These are phyloP conservation scores for Altica lythri DNA, from an alignment of 2,888 invertebrate species.

Conservation along the genomic window DNA sequence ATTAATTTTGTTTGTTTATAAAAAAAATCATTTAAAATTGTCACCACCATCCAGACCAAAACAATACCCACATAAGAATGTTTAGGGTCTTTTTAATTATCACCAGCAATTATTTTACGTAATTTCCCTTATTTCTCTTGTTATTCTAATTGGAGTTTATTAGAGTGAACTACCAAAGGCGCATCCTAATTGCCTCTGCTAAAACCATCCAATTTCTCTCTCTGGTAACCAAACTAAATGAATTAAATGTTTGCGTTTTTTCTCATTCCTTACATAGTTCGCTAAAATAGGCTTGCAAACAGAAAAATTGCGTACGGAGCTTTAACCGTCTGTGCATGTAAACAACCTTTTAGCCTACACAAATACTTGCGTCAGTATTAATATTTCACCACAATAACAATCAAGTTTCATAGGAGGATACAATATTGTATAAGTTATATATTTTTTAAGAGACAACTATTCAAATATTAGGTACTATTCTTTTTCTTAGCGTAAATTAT, in stretches of 20 bases:
- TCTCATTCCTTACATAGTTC: background rate
- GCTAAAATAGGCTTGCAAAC: conserved; percentile 5
- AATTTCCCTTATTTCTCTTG: conserved; percentile 1
- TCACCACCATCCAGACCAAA: no score
- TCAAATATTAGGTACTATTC: no score
- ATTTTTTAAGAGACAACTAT: no score
- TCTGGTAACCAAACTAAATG: conserved; percentile 14
- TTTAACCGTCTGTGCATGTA: background rate
- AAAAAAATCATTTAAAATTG: no score
- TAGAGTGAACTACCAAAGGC: conserved; percentile 6
- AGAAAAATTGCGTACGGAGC: conserved; percentile 14
- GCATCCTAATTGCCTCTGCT: conserved; percentile 16
- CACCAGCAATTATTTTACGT: conserved; percentile 5
- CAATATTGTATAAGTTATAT: no score
- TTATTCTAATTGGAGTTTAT: conserved; percentile 5
- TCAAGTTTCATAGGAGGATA: no score
- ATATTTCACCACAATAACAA: no score
- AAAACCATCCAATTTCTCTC: conserved; percentile 17
- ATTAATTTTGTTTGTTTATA: no score
- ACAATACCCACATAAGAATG: no score
- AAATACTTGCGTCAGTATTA: conserved; percentile 9
- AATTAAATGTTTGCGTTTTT: conserved; percentile 17
- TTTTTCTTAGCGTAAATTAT: no score
- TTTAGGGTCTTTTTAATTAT: conserved; percentile 2
- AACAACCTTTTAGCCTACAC: conserved; percentile 13